These are phyloP conservation scores for Xyliphius kryptos DNA, from an alignment of 2,113 vertebrate species.

Conservation along the genomic window DNA sequence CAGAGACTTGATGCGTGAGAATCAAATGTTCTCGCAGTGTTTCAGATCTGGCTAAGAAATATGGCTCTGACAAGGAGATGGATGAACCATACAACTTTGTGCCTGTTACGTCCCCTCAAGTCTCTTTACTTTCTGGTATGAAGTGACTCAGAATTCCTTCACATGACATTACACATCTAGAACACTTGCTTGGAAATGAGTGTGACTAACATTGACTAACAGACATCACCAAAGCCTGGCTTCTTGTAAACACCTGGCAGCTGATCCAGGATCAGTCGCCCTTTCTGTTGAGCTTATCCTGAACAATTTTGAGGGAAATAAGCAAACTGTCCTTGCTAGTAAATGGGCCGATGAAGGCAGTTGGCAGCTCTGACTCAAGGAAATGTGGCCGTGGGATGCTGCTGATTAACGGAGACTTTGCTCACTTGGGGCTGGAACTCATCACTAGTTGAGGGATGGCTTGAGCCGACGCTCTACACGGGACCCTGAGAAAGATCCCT, in stretches of 20 bases:
- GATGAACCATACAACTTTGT: slow-evolving; percentile 19
- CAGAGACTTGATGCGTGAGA: slow-evolving; percentile 22
- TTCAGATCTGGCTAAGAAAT: slow-evolving; percentile 22
- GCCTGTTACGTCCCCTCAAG: slow-evolving; percentile 17
- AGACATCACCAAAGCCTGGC: slow-evolving; percentile 6
- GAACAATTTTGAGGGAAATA: slow-evolving; percentile 9
- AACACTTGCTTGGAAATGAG: slow-evolving; percentile 19
- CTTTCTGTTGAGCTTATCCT: slow-evolving; percentile 13
- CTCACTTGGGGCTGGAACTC: slow-evolving; percentile 43
- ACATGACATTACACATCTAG: slow-evolving; percentile 10
- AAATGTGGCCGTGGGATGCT: slow-evolving; percentile 30
- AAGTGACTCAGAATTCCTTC: not conserved
- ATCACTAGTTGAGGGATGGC: slow-evolving; percentile 32
- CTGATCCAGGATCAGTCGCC: slow-evolving; percentile 15
- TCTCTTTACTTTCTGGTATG: slow-evolving; percentile 5
- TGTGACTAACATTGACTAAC: slow-evolving; percentile 22
- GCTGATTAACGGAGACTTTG: slow-evolving; percentile 35
- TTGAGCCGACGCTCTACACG: slow-evolving; percentile 11
- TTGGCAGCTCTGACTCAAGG: slow-evolving; percentile 44
- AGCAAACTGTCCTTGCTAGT: slow-evolving; percentile 28
- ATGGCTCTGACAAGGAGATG: slow-evolving; percentile 38
- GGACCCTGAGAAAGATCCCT: slow-evolving; percentile 16
- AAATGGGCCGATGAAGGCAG: slow-evolving; percentile 35
- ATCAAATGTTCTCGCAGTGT: slow-evolving; percentile 13
- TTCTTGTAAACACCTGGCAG: slow-evolving; percentile 19